Percentiles rank a stretch among this genome's conserved stretches.
These are phyloP conservation scores for Nebria ingens DNA, from an alignment of 1,140 invertebrate species.

Conservation along the genomic window DNA sequence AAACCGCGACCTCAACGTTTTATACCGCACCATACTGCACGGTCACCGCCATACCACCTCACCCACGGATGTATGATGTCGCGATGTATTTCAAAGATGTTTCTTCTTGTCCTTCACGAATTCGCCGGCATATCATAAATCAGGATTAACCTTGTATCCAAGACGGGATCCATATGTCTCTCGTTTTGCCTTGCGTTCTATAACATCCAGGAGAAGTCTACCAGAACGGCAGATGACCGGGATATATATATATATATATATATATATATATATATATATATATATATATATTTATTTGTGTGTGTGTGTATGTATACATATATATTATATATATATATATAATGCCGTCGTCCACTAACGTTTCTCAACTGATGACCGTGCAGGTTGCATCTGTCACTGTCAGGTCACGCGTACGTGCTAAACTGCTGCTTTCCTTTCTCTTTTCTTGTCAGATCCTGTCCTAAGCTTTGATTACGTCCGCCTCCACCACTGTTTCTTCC, in stretches of 20 bases:
- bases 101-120: conserved; percentile 20
- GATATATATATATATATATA: neutral
- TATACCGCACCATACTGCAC: no score
- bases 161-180: conserved; percentile 10
- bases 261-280: neutral
- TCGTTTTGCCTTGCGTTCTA: neutral
- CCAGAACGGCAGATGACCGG: neutral
- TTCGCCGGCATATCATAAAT: conserved; percentile 22
- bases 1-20: no score
- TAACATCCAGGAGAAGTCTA: neutral
- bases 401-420: neutral
- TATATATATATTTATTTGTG: neutral
- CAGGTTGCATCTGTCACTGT: conserved; percentile 8
- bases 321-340: neutral
- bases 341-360: neutral
- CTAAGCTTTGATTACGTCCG: no score
- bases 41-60: no score
- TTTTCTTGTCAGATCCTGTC: conserved; percentile 1
- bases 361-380: conserved; percentile 2
- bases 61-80: conserved; percentile 19
- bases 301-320: neutral
- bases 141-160: conserved; percentile 23
- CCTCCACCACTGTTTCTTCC: no score
- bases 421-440: conserved; percentile 10
- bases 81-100: conserved; percentile 22